A percentile compares a stretch with the other conserved stretches of the same genome.
Conservation (phyloP, 2,797 vertebrate genomes). For the Bradypodion pumilum region DNA sequence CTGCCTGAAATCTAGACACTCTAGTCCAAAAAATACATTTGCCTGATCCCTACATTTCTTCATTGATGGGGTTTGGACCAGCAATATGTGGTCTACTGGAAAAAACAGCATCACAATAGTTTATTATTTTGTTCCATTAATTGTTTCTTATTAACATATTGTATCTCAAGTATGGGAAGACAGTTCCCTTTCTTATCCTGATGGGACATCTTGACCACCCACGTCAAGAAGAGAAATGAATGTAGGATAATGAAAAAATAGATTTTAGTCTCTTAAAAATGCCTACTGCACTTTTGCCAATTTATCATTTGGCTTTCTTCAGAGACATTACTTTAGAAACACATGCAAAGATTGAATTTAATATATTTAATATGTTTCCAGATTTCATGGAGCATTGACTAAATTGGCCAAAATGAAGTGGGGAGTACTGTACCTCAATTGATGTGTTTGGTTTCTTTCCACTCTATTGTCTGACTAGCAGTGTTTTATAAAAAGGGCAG, state of each 20-base stretch:
- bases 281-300: no score
- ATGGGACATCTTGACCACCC: neutral
- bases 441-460: no score
- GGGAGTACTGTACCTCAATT: no score
- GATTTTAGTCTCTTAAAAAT: no score
- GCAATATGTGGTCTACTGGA: neutral
- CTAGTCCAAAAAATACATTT: neutral
- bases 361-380: no score
- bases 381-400: no score
- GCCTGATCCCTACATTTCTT: neutral
- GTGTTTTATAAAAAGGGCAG: neutral
- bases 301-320: no score
- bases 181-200: neutral
- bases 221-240: no score
- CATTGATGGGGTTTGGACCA: neutral
- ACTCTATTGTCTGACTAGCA: neutral
- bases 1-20: neutral
- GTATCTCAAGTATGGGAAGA: neutral
- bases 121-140: conserved; percentile 29
- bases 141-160: conserved; percentile 18
- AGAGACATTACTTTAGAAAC: no score
- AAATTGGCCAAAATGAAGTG: no score
- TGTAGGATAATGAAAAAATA: no score
- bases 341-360: no score
- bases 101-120: neutral